Base-by-base conservation (phyloP, 2,113 vertebrate species). In the Pogonocichla stellata region DNA sequence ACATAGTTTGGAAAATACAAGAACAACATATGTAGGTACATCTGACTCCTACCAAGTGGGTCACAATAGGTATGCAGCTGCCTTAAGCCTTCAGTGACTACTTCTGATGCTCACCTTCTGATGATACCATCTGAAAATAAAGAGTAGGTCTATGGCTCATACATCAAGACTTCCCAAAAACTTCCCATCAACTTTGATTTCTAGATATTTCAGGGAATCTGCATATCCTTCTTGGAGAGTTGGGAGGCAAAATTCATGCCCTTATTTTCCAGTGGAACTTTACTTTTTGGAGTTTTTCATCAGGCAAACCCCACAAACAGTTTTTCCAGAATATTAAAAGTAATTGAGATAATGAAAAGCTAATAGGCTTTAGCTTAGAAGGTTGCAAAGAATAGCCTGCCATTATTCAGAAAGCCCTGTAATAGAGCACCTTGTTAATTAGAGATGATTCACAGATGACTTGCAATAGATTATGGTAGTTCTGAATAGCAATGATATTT, bases 351-450 rank as follows among this genome's bases (percentile, higher is more conserved):
- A 84, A 92, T 65, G 54, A 40, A 48, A 66, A 92, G 19, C 70
- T 65, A 71, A 92, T 34, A 64, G 60, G 45, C 43, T 43, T 50
- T 31, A 81, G 86, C 78, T 93, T 80, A 79, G 40, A 90, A 26
- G 54, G 19, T 71, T 81, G 83, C 74, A 78, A 89, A 92, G 42
- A 69, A 74, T 62, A 91, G 71, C 38, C 85, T 95, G 79, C 69
- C 72, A 91, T 92, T 90, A 79, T 95, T 94, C 90, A 94, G 85
- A 86, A 79, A 94, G 83, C 56, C 72, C 15, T 50, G n/a, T 84
- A 93, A 90, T 80, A 95, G 67, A 88, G 72, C 60, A 88, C 34
- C 28, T 80, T 93, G 64, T 95, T 89, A 94, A 84, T 88, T 93
- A 95, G 88, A 85, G 47, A 83, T 62, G 89, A 90, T 91, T 91